Percentiles rank a stretch among this genome's conserved stretches.
Conservation (phyloP, 2,888 invertebrate genomes). For the Helleia helle region DNA sequence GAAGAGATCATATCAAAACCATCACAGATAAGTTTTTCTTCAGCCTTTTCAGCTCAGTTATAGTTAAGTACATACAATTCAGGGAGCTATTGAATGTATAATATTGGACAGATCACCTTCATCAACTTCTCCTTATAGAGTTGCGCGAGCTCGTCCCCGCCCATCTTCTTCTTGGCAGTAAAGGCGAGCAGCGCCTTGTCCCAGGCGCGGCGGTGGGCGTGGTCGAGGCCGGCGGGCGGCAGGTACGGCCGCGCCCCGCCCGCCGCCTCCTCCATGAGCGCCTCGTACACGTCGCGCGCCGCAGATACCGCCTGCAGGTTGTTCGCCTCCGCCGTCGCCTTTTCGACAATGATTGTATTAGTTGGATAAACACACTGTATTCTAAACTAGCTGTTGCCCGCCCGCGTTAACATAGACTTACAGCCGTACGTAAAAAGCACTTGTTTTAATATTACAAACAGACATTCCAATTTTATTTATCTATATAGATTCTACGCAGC, state of each 20-base stretch:
- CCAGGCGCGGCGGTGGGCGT: slow-evolving; percentile 85
- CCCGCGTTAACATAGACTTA: too few relatives aligned
- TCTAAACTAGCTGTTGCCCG: too few relatives aligned
- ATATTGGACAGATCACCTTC: too few relatives aligned
- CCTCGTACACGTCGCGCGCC: slow-evolving; percentile 91
- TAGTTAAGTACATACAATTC: too few relatives aligned
- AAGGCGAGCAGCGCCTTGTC: slow-evolving; percentile 84
- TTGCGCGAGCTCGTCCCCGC: slow-evolving; percentile 93
- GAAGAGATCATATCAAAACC: too few relatives aligned
- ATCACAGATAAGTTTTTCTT: too few relatives aligned
- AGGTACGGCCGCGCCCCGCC: slow-evolving; percentile 95
- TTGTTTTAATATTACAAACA: too few relatives aligned
- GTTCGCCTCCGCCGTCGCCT: slow-evolving; percentile 99
- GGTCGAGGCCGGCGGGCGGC: slow-evolving; percentile 84
- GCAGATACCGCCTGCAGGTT: slow-evolving; percentile 95
- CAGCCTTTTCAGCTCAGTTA: too few relatives aligned
- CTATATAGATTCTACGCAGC: too few relatives aligned
- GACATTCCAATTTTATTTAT: too few relatives aligned
- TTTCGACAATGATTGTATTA: slow-evolving; percentile 11
- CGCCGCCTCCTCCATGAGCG: slow-evolving; percentile 94
- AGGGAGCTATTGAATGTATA: too few relatives aligned
- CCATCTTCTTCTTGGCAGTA: slow-evolving; percentile 94
- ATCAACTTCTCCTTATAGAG: slow-evolving; percentile 85
- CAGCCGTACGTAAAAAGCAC: too few relatives aligned
- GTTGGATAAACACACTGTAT: not conserved